Base-by-base conservation (phyloP, 1,140 invertebrate genomes). In the Tetragonula clypearis region DNA sequence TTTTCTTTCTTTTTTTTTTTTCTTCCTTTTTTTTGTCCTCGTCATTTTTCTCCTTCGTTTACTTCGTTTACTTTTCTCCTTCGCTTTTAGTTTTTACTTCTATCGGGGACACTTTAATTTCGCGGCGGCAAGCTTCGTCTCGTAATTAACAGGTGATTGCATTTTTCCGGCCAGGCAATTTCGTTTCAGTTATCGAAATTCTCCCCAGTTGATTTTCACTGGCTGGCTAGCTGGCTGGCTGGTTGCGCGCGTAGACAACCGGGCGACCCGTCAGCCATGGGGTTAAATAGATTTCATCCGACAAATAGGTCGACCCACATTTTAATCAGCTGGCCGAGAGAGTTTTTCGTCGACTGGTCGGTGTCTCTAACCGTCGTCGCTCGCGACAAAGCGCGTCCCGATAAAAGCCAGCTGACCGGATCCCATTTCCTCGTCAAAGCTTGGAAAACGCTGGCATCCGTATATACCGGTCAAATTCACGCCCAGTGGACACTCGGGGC, bases 161-260 rank as follows among this genome's bases (percentile, higher is more conserved):
- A 58, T 69, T 56, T 77, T 55, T 69, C 82, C 60, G 68, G 26
- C 12, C 14, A 30, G 41, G 60, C 26, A 77, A 78, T 78, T 55
- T 69, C 81, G 65, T 83, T 78, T 78, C 53, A 58, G 53, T 78
- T 58, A 78, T 77, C 74, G 74, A 78, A 83, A 83, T 49, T 83
- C 74, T 23, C 19, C 35, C 19, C 9, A 30, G 30, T 21, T 55
- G n/a, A 62, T 62, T 41, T 49, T 77, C 75, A 41, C 71, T 12
- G 41, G 41, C 15, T 26, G 26, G 11, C 23, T 80, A 21, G 68
- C n/a, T 41, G 26, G n/a, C 55, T 26, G 26, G 11, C 23, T 80
- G 26, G 68, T 53, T 58, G 26, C 68, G 30, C 73, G 73, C 26
- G 11, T 26, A 6, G 15, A 14, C 41, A 23, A 69, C 66, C 66